Conservation (phyloP, 2,888 invertebrate genomes). For the Morpho deidamia region DNA sequence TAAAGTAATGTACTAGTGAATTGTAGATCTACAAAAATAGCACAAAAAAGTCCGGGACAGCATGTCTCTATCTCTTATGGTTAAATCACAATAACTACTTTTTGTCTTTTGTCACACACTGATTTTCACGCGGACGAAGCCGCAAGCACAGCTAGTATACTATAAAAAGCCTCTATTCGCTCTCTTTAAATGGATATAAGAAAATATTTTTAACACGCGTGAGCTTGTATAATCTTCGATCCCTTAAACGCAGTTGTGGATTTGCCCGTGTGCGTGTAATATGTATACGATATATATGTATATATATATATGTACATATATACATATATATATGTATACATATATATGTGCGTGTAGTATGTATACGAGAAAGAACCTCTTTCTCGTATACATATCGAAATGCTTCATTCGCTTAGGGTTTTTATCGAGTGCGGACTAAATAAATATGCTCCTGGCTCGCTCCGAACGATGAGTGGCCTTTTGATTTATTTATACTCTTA, state of each 20-base stretch:
- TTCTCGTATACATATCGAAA: slow-evolving; percentile 25
- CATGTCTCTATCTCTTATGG: too few species aligned
- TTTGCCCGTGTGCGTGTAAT: slow-evolving; percentile 11
- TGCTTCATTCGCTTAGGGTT: slow-evolving; percentile 23
- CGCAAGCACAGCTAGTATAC: too few species aligned
- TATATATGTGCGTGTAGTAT: not conserved
- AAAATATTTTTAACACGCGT: too few species aligned
- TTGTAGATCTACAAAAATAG: too few species aligned
- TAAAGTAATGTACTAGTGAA: too few species aligned
- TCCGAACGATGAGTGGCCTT: slow-evolving; percentile 39
- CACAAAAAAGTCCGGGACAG: too few species aligned
- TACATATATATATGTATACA: not conserved
- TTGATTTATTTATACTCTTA: slow-evolving; percentile 57
- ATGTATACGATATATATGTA: too few species aligned
- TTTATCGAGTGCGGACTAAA: slow-evolving; percentile 45
- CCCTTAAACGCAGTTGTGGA: slow-evolving; percentile 36
- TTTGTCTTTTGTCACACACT: too few species aligned
- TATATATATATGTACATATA: not conserved
- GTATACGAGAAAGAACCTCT: slow-evolving; percentile 17
- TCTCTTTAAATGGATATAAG: too few species aligned
- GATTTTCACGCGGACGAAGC: too few species aligned
- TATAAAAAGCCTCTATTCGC: too few species aligned
- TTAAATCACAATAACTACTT: too few species aligned
- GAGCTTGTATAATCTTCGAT: not conserved
- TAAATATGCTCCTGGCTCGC: slow-evolving; percentile 44